These are phyloP conservation scores for Cyprinus carpio DNA, from an alignment of 2,113 vertebrate genomes.

Conservation along the genomic window DNA sequence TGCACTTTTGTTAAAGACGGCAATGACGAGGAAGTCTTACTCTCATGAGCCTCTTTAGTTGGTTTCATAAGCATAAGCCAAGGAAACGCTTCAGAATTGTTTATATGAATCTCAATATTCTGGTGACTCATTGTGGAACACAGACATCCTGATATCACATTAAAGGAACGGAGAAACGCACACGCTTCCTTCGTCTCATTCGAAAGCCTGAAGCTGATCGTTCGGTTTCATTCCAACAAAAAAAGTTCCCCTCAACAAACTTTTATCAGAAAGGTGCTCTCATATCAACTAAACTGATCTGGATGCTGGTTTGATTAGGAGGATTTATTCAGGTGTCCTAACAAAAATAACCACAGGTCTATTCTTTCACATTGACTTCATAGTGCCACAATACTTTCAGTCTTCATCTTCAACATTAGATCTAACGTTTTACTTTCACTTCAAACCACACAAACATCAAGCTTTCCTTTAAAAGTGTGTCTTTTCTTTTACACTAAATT, in stretches of 20 bases:
- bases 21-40: not conserved
- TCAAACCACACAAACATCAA: not conserved
- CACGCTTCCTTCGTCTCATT: not conserved
- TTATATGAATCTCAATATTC: constrained; percentile 4
- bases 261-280: not conserved
- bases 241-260: not conserved
- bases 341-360: not conserved
- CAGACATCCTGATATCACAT: constrained; percentile 15
- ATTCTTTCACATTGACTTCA: not conserved
- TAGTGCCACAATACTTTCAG: not conserved
- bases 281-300: not conserved
- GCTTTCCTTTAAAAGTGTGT: not conserved
- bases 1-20: not conserved
- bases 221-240: not conserved
- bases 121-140: not conserved
- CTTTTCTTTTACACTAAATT: not conserved
- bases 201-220: not conserved
- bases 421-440: not conserved
- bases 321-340: not conserved
- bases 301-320: not conserved
- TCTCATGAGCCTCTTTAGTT: not conserved
- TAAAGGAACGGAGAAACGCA: not conserved
- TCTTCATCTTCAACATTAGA: not conserved
- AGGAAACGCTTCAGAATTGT: not conserved
- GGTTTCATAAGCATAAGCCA: not conserved